These are phyloP conservation scores for Papilio protenor DNA, from an alignment of 2,888 invertebrate species.

Conservation along the genomic window DNA sequence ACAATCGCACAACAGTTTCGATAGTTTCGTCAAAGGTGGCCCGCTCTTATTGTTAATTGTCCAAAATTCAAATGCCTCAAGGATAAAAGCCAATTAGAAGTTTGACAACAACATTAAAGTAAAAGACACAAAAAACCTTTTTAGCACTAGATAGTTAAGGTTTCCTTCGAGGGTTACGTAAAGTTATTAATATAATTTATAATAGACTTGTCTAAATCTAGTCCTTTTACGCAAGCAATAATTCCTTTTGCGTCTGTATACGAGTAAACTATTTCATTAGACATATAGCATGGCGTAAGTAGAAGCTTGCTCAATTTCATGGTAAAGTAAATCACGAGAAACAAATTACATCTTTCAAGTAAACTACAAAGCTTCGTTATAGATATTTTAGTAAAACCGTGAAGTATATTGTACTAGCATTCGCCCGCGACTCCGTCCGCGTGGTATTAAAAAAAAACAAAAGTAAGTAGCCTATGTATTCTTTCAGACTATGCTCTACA, in stretches of 20 bases:
- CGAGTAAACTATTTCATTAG: neutral
- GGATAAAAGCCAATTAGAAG: too few species aligned
- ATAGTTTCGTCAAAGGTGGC: too few species aligned
- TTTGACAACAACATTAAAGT: neutral
- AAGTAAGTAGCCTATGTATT: too few species aligned
- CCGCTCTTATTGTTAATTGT: too few species aligned
- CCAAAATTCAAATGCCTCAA: too few species aligned
- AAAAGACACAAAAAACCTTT: neutral
- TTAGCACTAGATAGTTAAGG: neutral
- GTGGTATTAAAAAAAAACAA: too few species aligned
- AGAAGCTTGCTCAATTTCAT: constrained; percentile 6
- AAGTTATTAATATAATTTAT: neutral
- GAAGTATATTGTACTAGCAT: neutral
- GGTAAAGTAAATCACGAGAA: neutral
- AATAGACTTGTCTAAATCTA: neutral
- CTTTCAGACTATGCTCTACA: too few species aligned
- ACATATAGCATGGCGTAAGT: neutral
- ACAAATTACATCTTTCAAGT: neutral
- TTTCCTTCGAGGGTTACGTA: neutral
- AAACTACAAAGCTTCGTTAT: neutral
- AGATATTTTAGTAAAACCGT: neutral
- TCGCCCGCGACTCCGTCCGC: too few species aligned
- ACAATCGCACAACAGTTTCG: too few species aligned
- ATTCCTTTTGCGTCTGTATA: neutral
- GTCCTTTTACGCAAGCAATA: neutral